Base-by-base conservation (phyloP, 2,797 vertebrate genomes). In the Chiloscyllium punctatum region DNA sequence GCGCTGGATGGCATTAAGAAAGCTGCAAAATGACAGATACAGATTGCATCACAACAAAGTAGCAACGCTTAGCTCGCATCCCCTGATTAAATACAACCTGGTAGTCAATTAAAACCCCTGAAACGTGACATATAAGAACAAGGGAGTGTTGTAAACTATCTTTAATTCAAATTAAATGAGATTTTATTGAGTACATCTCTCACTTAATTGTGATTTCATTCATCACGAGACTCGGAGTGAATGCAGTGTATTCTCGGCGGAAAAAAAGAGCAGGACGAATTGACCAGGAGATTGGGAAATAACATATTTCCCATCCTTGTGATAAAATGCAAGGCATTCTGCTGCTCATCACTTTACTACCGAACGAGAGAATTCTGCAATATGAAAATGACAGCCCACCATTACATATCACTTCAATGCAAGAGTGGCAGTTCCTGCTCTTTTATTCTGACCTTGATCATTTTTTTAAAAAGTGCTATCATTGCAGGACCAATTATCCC, bases 81-180 rank as follows among this genome's bases (percentile, higher is more conserved):
- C 42, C 25, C 68, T 16, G 68, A 94, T 51, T 51, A 72, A 71
- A 94, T 33, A 51, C 25, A 71, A 94, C 37, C 4, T 18, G 13
- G 21, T 18, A 74, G 42, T 94, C 92, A 72, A 94, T 94, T 72
- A 94, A 74, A 94, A 72, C 68, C 69, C 48, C 42, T 27, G 68
- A 94, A 94, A 94, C 68, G 94, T 72, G 27, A 53, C 23, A 51
- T 5, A 48, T 72, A 42, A 48, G 11, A 48, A 94, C 92, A 94
- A 15, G 25, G 69, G 68, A 74, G 71, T 51, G 69, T 23, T 51
- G 27, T 94, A 94, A 94, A 48, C 92, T 37, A 72, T 94, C 68
- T 72, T 51, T 66, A 94, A 72, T 72, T 94, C 92, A 94, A 94
- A 94, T 72, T 94, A 94, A 94, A 51, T 33, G 37, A 66, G 21